Evolutionary conservation across 2,113 vertebrate genomes (phyloP), one percentile per base, ranked within the genome.

Genomic region (Xenopus tropicalis): DNA sequence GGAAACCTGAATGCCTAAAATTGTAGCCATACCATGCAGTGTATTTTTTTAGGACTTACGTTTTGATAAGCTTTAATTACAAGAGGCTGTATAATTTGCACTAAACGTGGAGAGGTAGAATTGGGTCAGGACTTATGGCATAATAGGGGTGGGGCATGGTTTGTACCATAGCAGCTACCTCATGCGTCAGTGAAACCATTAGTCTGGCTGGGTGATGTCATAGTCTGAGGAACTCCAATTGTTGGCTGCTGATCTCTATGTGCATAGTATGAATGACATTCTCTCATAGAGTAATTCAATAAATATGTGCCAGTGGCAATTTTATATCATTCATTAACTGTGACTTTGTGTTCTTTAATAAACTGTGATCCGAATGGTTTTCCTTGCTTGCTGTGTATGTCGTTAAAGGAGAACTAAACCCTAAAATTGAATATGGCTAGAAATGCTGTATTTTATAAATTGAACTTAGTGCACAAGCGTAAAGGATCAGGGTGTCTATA

Each of bases 71-170:
- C 29, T 37, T 37, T 37, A 37, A 37, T 37, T 37, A 37, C 10
- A 37, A 37, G 29, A 37, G 10, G 2, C 29, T 37, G 7, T 37
- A 37, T 37, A 37, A 37, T 37, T 37, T 37, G 29, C 29, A 37
- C 29, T 37, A 3, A 37, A 37, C 29, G 11, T 16, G 11, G 46
- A 12, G 16, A 48, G 46, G 46, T 2, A 48, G 11, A 48, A 14
- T 48, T 75, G 51, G 58, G 24, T 52, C 65, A 75, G 52, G 44
- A 56, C 64, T 23, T 1, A 67, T 66, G 64, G 22, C 65, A 62
- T 75, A 75, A 75, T 52, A 69, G 68, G 72, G 72, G 72, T 52
- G 56, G 66, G 57, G 46, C 57, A 61, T 23, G 19, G 59, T 52
- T 21, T 20, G 17, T 22, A 44, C 23, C 23, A 25, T 24, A 20